Percentiles rank a stretch among this genome's conserved stretches.
Conservation (phyloP, 92 coral and sea anemone genomes). For the Epizoanthus illoricatus region DNA sequence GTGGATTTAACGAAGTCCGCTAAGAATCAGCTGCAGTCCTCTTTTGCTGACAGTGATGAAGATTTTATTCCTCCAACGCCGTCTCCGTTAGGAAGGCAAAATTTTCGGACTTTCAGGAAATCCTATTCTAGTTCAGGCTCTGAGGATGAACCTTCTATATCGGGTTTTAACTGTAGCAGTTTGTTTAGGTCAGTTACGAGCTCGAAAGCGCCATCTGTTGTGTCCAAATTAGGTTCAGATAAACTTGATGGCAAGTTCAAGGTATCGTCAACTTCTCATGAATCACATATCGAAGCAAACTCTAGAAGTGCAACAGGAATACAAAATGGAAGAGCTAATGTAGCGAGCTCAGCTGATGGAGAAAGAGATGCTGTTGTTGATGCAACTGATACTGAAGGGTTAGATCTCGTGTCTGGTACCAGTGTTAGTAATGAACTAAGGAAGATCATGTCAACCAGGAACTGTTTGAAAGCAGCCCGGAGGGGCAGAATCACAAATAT, state of each 20-base stretch:
- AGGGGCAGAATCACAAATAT: background rate
- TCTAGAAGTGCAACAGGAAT: background rate
- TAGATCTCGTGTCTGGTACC: background rate
- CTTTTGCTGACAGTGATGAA: constrained; percentile 46
- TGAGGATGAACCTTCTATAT: constrained; percentile 20
- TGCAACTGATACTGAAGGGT: background rate
- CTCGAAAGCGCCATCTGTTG: background rate
- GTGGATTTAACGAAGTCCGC: background rate
- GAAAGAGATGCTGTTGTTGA: background rate
- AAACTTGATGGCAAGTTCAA: background rate
- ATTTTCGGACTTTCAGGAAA: constrained; percentile 28
- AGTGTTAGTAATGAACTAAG: background rate
- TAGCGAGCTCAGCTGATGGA: background rate
- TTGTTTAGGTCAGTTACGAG: background rate
- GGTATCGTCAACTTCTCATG: background rate
- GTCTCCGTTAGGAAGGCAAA: constrained; percentile 59
- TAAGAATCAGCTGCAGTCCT: background rate
- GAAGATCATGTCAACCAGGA: background rate
- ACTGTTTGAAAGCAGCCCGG: background rate
- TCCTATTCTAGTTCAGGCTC: constrained; percentile 10
- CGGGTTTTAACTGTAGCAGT: background rate
- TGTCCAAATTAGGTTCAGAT: background rate
- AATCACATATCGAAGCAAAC: background rate
- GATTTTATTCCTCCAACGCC: constrained; percentile 86
- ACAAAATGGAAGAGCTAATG: background rate